Conservation (phyloP, 2,797 vertebrate genomes). For the Phataginus tricuspis region DNA sequence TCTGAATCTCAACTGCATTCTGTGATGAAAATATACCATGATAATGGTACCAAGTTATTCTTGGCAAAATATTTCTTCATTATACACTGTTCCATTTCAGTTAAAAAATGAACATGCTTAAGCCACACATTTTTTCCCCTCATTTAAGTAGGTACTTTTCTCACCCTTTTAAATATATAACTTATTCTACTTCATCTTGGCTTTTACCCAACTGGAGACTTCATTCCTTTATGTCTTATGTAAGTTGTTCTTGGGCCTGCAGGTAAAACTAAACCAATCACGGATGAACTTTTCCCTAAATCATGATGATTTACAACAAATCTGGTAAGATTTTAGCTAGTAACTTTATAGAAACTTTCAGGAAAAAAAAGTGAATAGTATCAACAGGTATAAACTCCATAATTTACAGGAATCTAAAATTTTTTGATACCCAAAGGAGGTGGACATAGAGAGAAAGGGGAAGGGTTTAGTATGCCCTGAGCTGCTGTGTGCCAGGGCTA, state of each 20-base stretch:
- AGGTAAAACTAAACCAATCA: neutral
- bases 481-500: too few species aligned
- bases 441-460: neutral
- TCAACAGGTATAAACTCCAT: neutral
- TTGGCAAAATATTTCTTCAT: slow-evolving; percentile 54
- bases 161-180: neutral
- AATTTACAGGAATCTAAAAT: neutral
- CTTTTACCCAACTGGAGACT: accelerated
- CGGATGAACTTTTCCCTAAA: neutral
- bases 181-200: neutral
- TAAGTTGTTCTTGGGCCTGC: neutral
- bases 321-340: neutral
- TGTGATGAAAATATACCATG: slow-evolving; percentile 23
- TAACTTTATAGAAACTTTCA: neutral
- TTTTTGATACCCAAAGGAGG: neutral
- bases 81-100: slow-evolving; percentile 40
- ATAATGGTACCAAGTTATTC: slow-evolving; percentile 50
- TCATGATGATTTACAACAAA: neutral
- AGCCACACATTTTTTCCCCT: neutral
- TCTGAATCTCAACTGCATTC: neutral
- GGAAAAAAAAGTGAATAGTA: neutral
- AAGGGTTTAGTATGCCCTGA: neutral
- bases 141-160: neutral
- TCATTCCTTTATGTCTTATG: neutral
- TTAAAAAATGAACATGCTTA: neutral